Percentiles rank a stretch among this genome's conserved stretches.
Evolutionary conservation across 1,140 invertebrate genomes (phyloP).

Genomic region (Anastrepha ludens): DNA sequence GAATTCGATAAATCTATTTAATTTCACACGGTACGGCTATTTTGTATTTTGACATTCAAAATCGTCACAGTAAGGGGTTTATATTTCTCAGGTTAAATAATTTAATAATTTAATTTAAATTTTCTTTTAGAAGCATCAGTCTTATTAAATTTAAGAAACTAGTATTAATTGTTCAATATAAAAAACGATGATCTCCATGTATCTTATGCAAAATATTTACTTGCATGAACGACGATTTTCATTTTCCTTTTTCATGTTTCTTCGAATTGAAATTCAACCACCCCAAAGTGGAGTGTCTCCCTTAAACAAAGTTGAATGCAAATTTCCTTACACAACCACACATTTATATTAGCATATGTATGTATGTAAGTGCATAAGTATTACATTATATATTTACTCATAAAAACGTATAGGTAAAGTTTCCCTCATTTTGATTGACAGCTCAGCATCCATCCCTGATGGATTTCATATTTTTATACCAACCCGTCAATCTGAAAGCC

Average conservation of each 20-base stretch:
- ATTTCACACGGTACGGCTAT: too few relatives aligned
- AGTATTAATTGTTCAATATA: too few relatives aligned
- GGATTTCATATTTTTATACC: constrained; percentile 69
- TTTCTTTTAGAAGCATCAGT: too few relatives aligned
- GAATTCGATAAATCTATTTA: too few relatives aligned
- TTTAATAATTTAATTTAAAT: too few relatives aligned
- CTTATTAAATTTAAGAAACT: too few relatives aligned
- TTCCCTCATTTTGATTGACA: constrained; percentile 74
- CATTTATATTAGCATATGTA: neutral
- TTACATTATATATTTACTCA: constrained; percentile 25
- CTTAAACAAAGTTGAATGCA: neutral
- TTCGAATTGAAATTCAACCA: constrained; percentile 1
- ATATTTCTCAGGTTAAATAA: too few relatives aligned
- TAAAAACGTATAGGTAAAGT: constrained; percentile 63
- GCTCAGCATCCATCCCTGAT: constrained; percentile 72
- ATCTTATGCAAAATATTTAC: too few relatives aligned
- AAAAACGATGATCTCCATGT: too few relatives aligned
- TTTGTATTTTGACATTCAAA: too few relatives aligned
- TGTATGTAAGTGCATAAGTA: too few relatives aligned
- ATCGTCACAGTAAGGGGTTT: too few relatives aligned
- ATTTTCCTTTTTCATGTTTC: neutral
- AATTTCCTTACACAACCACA: neutral
- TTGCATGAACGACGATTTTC: neutral
- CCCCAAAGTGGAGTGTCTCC: neutral
- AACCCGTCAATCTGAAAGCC: constrained; percentile 57